These are phyloP conservation scores for Tiphia femorata DNA, from an alignment of 2,888 invertebrate species.

Conservation along the genomic window DNA sequence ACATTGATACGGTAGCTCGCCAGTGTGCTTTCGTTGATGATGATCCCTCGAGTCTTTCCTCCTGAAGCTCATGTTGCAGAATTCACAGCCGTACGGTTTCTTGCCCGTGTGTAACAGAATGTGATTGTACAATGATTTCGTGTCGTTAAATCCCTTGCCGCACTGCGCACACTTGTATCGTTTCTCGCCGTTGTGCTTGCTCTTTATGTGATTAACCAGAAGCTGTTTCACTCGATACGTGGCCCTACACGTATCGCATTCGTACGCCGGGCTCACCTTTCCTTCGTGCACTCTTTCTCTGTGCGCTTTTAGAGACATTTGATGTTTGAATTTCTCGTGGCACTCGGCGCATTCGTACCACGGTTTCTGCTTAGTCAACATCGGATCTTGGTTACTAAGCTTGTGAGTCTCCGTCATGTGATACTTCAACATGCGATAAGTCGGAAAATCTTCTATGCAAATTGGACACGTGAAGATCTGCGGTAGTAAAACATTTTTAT, in stretches of 20 bases:
- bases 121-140: conserved; percentile 44
- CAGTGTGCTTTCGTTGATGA: conserved; percentile 44
- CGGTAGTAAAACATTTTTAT: conserved; percentile 34
- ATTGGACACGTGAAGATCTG: conserved; percentile 39
- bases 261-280: conserved; percentile 31
- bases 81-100: conserved; percentile 40
- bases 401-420: conserved; percentile 42
- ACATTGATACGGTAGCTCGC: conserved; percentile 43
- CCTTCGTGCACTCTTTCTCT: conserved; percentile 45
- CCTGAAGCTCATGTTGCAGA: conserved; percentile 39
- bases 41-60: conserved; percentile 44
- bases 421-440: conserved; percentile 40
- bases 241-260: conserved; percentile 37
- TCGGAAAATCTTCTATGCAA: conserved; percentile 40
- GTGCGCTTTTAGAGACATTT: conserved; percentile 48
- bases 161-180: conserved; percentile 48
- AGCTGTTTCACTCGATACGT: conserved; percentile 39
- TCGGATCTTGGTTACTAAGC: conserved; percentile 40
- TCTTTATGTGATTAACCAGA: conserved; percentile 43
- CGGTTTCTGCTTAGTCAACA: conserved; percentile 40
- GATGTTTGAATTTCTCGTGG: conserved; percentile 47
- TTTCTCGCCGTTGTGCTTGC: conserved; percentile 41
- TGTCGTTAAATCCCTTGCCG: conserved; percentile 39
- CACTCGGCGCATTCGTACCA: conserved; percentile 41
- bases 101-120: conserved; percentile 42